Evolutionary conservation across 2,888 invertebrate species (phyloP).

Genomic region (Dryococelus australis): DNA sequence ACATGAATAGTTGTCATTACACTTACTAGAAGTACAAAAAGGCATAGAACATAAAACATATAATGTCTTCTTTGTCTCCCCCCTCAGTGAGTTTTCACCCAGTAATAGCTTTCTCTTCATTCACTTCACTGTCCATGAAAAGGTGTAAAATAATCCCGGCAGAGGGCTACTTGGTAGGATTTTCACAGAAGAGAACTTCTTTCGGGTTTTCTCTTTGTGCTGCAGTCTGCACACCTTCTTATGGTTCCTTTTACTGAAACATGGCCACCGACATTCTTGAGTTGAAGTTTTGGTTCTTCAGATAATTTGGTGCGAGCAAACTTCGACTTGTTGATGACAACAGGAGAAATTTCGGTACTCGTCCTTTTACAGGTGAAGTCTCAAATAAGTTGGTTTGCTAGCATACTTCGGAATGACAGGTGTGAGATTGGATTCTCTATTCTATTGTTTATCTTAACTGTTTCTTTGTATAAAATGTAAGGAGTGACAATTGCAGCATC

Average conservation of each 20-base stretch:
- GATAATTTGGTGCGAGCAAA: not conserved
- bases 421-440: conserved; percentile 36
- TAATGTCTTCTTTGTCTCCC: too few relatives aligned
- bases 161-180: conserved; percentile 43
- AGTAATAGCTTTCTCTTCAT: not conserved
- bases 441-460: conserved; percentile 35
- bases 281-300: not conserved
- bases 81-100: not conserved
- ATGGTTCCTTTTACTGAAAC: conserved; percentile 38
- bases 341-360: conserved; percentile 36
- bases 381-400: conserved; percentile 42
- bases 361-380: conserved; percentile 32
- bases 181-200: conserved; percentile 41
- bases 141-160: conserved; percentile 36
- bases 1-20: not conserved
- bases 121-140: conserved; percentile 16
- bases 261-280: conserved; percentile 39
- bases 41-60: not conserved
- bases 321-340: conserved; percentile 34
- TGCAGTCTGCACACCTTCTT: conserved; percentile 40
- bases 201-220: conserved; percentile 42
- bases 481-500: conserved; percentile 50
- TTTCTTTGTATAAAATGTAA: conserved; percentile 46
- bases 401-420: conserved; percentile 41
- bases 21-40: not conserved